Evolutionary conservation across 2,888 invertebrate species (phyloP).

Genomic region (Micoletzkya japonica): DNA sequence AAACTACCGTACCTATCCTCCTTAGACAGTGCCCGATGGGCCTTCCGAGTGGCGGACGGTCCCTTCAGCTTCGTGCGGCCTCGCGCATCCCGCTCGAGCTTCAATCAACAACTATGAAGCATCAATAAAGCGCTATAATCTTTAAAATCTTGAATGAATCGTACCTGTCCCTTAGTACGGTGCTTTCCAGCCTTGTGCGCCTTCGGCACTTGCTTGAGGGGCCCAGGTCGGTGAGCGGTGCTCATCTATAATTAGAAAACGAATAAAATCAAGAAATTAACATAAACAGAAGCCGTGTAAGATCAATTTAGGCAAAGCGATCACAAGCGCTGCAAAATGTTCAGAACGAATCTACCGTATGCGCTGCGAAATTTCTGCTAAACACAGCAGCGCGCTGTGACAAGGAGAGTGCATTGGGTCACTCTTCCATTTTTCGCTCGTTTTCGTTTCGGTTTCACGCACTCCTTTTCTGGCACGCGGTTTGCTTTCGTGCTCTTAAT

Average conservation of each 20-base stretch:
- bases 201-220: conserved; percentile 90
- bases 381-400: conserved; percentile 14
- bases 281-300: conserved; percentile 12
- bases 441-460: no score
- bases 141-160: neutral
- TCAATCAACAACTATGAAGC: neutral
- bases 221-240: conserved; percentile 78
- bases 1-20: conserved; percentile 32
- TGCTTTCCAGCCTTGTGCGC: conserved; percentile 88
- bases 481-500: no score
- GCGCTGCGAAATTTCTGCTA: neutral
- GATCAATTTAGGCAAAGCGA: neutral
- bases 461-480: no score
- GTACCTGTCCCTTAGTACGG: conserved; percentile 81
- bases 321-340: neutral
- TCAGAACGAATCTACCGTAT: no score
- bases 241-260: conserved; percentile 34
- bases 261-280: conserved; percentile 10
- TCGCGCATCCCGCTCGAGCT: conserved; percentile 29
- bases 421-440: no score
- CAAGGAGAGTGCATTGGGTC: no score
- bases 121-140: no score
- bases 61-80: conserved; percentile 38
- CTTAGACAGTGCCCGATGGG: conserved; percentile 41
- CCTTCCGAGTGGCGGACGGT: conserved; percentile 21